These are phyloP conservation scores for Halcyon smyrnensis DNA, from an alignment of 2,797 vertebrate species.

Conservation along the genomic window DNA sequence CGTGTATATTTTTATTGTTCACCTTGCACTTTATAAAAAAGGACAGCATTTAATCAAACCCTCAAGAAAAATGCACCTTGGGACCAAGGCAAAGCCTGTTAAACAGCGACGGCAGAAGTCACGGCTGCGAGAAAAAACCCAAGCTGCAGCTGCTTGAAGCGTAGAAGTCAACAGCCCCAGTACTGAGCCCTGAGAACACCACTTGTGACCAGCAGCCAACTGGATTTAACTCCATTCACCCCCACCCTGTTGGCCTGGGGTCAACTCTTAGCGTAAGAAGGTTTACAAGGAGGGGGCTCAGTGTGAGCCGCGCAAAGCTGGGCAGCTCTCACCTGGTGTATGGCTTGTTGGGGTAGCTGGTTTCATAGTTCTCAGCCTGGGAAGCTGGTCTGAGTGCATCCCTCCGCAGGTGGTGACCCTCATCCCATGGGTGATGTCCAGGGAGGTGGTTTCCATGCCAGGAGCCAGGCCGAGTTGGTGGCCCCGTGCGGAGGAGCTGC, in stretches of 20 bases:
- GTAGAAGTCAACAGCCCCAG: fast-evolving
- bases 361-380: neutral
- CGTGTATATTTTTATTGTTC: neutral
- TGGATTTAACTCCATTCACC: neutral
- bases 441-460: conserved; percentile 10
- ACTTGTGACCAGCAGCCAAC: neutral
- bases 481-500: neutral
- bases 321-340: conserved; percentile 65
- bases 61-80: neutral
- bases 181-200: neutral
- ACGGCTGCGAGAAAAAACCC: neutral
- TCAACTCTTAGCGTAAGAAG: fast-evolving
- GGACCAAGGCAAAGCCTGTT: fast-evolving
- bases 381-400: neutral
- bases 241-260: neutral
- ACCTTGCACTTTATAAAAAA: conserved; percentile 2
- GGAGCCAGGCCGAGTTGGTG: conserved; percentile 7
- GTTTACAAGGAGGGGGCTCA: neutral
- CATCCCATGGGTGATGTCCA: neutral
- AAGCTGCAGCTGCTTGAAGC: neutral
- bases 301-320: fast-evolving
- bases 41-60: neutral
- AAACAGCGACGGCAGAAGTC: neutral
- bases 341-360: neutral
- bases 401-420: neutral